phyloP scores from a whole-genome alignment of 2,113 vertebrate genomes.

The Dromas ardeola region DNA sequence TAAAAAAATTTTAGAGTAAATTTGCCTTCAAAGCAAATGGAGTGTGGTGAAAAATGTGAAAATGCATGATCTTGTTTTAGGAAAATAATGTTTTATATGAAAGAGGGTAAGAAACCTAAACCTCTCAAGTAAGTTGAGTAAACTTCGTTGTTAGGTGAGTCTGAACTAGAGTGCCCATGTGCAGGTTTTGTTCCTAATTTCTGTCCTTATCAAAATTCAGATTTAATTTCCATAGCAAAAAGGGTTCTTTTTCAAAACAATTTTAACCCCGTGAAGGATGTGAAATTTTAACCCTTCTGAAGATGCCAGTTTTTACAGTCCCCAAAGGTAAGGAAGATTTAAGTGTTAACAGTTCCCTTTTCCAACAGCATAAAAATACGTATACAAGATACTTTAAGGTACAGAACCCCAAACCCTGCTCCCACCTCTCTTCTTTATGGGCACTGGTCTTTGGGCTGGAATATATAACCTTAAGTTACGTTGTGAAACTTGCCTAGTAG shows the following conservation, averaged over 20 bases:
- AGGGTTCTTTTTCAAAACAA: neutral
- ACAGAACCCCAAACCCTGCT: neutral
- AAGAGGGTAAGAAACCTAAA: slow-evolving; percentile 2
- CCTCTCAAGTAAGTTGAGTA: neutral
- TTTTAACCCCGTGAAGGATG: neutral
- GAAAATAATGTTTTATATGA: neutral
- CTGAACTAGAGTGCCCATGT: neutral
- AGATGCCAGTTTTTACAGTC: neutral
- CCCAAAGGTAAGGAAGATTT: neutral
- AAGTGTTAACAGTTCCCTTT: neutral
- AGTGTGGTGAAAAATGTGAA: slow-evolving; percentile 19
- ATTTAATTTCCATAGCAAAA: neutral
- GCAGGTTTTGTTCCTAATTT: neutral
- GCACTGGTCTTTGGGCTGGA: neutral
- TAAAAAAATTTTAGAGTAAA: slow-evolving; percentile 73
- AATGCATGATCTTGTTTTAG: neutral
- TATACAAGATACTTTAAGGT: neutral
- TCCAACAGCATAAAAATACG: neutral
- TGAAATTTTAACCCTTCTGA: slow-evolving; percentile 14
- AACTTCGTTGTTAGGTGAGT: neutral
- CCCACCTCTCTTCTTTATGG: neutral
- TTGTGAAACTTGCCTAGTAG: neutral
- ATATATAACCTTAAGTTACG: neutral
- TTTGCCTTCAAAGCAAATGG: slow-evolving; percentile 80
- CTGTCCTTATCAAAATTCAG: neutral